These are phyloP conservation scores for Spinus olivaceus DNA, from an alignment of 2,797 vertebrate species.

Conservation along the genomic window DNA sequence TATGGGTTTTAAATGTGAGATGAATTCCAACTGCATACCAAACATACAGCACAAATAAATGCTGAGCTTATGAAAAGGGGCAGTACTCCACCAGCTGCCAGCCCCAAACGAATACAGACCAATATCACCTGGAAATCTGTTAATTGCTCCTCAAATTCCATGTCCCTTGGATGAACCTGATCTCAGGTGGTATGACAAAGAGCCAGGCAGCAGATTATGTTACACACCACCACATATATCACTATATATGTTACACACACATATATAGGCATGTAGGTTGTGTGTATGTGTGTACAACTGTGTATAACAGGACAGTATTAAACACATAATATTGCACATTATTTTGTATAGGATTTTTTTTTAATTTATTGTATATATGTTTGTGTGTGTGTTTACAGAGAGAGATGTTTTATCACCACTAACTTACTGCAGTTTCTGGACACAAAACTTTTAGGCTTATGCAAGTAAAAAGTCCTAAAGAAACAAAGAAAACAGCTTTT, in stretches of 20 bases:
- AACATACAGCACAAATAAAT: neutral
- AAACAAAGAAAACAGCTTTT: neutral
- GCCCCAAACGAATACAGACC: neutral
- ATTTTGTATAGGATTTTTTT: neutral
- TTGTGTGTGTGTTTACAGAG: fast-evolving
- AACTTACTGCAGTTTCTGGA: neutral
- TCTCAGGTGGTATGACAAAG: neutral
- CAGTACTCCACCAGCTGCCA: neutral
- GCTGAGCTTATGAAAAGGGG: neutral
- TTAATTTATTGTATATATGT: neutral
- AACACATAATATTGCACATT: neutral
- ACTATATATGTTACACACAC: neutral
- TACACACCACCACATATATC: neutral
- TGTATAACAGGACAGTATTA: neutral
- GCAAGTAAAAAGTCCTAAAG: neutral
- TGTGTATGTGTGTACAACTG: neutral
- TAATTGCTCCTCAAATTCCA: neutral
- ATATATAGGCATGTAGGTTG: neutral
- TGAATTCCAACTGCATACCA: neutral
- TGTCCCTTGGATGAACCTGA: neutral
- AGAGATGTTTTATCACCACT: neutral
- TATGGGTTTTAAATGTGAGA: neutral
- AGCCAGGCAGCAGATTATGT: neutral
- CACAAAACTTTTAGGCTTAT: neutral
- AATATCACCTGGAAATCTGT: neutral